Base-by-base conservation (phyloP, 2,113 vertebrate species). In the Aix galericulata region DNA sequence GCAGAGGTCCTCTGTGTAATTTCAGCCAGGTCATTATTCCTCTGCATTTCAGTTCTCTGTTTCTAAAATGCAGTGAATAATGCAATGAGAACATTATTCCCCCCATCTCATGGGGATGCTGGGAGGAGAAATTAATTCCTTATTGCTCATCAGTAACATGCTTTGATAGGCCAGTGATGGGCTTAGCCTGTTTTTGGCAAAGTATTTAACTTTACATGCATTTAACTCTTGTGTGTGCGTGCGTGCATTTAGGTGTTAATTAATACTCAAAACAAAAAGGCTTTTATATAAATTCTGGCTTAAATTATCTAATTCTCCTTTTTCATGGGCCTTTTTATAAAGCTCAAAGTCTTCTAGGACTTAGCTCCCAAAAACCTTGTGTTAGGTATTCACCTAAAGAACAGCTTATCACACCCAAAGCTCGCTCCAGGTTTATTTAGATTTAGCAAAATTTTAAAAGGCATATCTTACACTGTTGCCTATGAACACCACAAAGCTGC, bases 61-160 rank as follows among this genome's bases (percentile, higher is more conserved):
- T 82, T 89, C 74, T 52, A 36, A 84, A 64, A 31, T 1, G 2
- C 12, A 20, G 58, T 31, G 58, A 82, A 42, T 29, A 81, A 27
- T 0, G 0, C 56, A 56, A 26, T 9, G 16, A 46, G 86, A 62
- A 9, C 25, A 6, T 87, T 22, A 21, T 48, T 48, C 20, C 46
- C 22, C 14, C 15, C 8, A 5, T 50, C 55, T 69, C 53, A 62
- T 23, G 36, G 48, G 27, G 36, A 40, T 25, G 20, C 34, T 31
- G 22, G 18, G 34, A 90, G 22, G 17, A 69, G 22, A 52, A 46
- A 34, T 69, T 58, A 74, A 44, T 82, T 82, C 59, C 72, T 93
- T 44, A 31, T 62, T 2, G 0, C 50, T 68, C 52, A 18, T n/a
- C 68, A 67, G 56, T 55, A 72, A 3, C 0, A 0, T 38, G 26